phyloP scores from a whole-genome alignment of 2,888 invertebrate genomes.

The Leptogaster cylindrica region DNA sequence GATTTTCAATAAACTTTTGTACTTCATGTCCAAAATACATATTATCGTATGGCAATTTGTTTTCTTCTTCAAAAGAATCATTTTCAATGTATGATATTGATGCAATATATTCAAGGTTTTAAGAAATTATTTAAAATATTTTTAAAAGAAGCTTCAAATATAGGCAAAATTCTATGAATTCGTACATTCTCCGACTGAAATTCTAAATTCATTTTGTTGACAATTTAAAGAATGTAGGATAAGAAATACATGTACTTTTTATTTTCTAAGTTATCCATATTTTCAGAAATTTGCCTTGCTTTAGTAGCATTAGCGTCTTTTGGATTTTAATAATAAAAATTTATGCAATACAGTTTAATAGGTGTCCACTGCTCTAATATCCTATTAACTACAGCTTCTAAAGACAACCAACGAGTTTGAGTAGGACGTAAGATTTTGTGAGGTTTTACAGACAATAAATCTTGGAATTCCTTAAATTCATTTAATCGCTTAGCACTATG shows the following conservation, averaged over 20 bases:
- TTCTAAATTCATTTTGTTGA: background rate
- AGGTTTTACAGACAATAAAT: background rate
- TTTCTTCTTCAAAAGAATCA: background rate
- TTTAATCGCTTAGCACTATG: slow-evolving; percentile 6
- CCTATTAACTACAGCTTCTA: background rate
- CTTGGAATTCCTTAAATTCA: slow-evolving; percentile 1
- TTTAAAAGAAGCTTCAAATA: slow-evolving; percentile 16
- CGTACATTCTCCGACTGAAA: background rate
- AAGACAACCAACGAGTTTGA: slow-evolving; percentile 25
- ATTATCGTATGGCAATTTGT: fast-evolving
- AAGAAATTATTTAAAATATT: background rate
- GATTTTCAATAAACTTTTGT: background rate
- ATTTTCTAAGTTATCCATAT: background rate
- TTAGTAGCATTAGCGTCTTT: slow-evolving; percentile 20
- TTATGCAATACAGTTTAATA: background rate
- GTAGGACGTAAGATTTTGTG: background rate
- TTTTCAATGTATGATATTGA: background rate
- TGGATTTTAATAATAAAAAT: background rate
- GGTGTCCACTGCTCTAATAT: slow-evolving; percentile 4
- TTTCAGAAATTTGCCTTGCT: slow-evolving; percentile 35
- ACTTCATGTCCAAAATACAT: background rate
- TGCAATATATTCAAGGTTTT: fast-evolving
- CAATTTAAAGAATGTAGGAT: slow-evolving; percentile 13
- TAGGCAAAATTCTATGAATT: slow-evolving; percentile 6
- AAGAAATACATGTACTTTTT: slow-evolving; percentile 30